Evolutionary conservation across 2,113 vertebrate species (phyloP).

Genomic region (Gallinago undulata): DNA sequence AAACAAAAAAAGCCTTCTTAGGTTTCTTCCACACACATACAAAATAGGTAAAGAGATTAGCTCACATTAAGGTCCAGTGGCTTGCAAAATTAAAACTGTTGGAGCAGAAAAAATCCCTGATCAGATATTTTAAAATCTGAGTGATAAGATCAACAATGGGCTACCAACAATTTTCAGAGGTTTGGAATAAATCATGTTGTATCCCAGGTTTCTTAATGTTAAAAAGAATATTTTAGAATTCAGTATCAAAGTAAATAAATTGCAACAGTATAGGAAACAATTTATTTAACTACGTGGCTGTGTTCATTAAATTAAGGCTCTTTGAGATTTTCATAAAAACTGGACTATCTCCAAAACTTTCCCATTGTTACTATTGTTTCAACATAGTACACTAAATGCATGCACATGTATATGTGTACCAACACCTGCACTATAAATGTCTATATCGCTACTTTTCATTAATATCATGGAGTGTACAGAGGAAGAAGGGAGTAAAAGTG

Average conservation of each 20-base stretch:
- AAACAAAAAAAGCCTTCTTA: slow-evolving; percentile 15
- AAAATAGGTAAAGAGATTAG: slow-evolving; percentile 46
- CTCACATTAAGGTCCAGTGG: slow-evolving; percentile 69
- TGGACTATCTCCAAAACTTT: background rate
- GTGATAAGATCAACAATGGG: slow-evolving; percentile 49
- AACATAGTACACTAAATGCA: background rate
- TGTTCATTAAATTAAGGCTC: background rate
- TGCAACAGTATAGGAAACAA: background rate
- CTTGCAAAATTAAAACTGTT: slow-evolving; percentile 69
- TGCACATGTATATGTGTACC: background rate
- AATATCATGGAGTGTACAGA: background rate
- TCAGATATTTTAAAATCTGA: slow-evolving; percentile 58
- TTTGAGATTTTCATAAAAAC: background rate
- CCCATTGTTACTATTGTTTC: background rate
- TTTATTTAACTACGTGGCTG: background rate
- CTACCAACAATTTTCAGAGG: background rate
- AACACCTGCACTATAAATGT: background rate
- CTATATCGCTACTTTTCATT: background rate
- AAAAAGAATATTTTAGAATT: background rate
- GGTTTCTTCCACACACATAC: background rate
- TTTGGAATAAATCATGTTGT: background rate
- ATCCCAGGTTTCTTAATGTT: background rate
- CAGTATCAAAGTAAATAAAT: background rate
- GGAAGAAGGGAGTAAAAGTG: background rate
- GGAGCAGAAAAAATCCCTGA: slow-evolving; percentile 61